These are phyloP conservation scores for Vireo griseus DNA, from an alignment of 2,797 vertebrate species.

Conservation along the genomic window DNA sequence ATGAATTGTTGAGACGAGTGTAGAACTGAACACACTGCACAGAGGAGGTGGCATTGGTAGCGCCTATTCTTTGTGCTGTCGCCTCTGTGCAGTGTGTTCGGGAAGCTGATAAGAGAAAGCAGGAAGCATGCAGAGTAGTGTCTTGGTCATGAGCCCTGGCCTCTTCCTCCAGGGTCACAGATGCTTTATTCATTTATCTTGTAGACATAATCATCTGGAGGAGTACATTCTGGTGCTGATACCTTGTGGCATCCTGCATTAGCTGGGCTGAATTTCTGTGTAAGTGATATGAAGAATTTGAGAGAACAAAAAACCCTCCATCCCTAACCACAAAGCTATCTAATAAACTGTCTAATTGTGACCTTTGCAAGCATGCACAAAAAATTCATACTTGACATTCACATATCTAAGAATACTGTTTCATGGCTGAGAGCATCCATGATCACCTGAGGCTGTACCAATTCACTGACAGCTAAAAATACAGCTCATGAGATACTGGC, in stretches of 20 bases:
- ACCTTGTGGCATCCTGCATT: not conserved
- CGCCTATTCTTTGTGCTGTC: not conserved
- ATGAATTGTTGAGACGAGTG: not conserved
- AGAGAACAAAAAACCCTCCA: rapidly evolving
- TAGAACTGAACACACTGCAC: not conserved
- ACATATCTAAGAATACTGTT: not conserved
- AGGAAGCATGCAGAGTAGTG: not conserved
- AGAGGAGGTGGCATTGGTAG: not conserved
- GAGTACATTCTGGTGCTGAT: not conserved
- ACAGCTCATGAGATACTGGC: not conserved
- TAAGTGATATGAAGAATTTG: not conserved
- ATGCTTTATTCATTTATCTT: conserved; percentile 24
- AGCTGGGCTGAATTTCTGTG: not conserved
- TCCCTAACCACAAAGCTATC: not conserved
- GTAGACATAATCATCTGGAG: not conserved
- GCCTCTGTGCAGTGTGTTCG: not conserved
- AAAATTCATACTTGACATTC: not conserved
- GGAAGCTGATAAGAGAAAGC: conserved; percentile 52
- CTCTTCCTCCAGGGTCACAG: not conserved
- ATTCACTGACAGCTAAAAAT: not conserved
- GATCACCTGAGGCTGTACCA: not conserved
- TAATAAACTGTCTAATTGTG: not conserved
- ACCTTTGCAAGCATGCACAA: not conserved
- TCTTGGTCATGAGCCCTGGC: not conserved
- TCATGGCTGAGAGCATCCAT: rapidly evolving